Base-by-base conservation (phyloP, 2,797 vertebrate species). In the Phoeniculus purpureus region DNA sequence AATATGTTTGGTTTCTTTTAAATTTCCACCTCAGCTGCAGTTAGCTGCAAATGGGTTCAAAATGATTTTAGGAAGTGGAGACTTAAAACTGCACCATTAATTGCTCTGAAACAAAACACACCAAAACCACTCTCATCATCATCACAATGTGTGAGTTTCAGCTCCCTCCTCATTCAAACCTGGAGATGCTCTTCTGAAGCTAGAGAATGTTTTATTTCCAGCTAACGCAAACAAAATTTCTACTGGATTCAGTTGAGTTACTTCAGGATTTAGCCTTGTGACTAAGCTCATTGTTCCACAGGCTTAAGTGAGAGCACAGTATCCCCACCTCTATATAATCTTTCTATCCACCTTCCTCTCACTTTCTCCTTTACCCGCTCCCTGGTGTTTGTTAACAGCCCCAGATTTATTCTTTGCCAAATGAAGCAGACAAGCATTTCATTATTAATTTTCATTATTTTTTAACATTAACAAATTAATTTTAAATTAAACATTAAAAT, bases 1-100 rank as follows among this genome's bases (percentile, higher is more conserved):
- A 95, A 94, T 85, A 85, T 15, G 23, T 87, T 92, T 65, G 5
- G 15, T 90, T 93, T 81, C 78, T 90, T 73, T 91, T 81, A 82
- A 66, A 94, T 89, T 56, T 94, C 61, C 80, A 90, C 91, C 48
- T 61, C 43, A 43, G 34, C 34, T 82, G 67, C 16, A 67, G 47
- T 81, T 45, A 51, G 56, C 56, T 79, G 47, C 64, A 90, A 88
- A 68, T 50, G 19, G 13, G 52, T 89, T 79, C 43, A 61, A 81
- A 90, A 40, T 29, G 61, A 85, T 83, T 21, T 66, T 40, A 56
- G 62, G 12, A 55, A 52, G 15, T 12, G 17, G 27, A 84, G 54
- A 86, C 84, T 82, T 86, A 92, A 88, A 92, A 85, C 48, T 59
- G 25, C 51, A 37, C 64, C 51, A 50, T 80, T 59, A 62, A 43